Evolutionary conservation across 2,888 invertebrate genomes (phyloP), one percentile per base, ranked within the genome.

Genomic region (Hypercompe scribonia): DNA sequence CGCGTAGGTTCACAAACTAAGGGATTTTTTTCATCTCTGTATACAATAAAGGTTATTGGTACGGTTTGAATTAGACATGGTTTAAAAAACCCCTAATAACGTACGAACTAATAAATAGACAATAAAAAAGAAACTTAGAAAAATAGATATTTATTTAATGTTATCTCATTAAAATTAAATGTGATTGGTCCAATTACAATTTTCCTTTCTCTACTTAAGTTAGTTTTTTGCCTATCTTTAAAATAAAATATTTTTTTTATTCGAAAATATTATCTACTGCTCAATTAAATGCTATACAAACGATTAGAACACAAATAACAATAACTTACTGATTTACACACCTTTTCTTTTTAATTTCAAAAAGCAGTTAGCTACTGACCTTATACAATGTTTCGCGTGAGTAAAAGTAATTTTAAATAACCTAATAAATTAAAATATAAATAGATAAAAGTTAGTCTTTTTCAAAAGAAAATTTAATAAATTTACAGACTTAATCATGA

Each of bases 1-100:
- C 67, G 33, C 65, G 64, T 66, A 33, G 31, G 46, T 69, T 18
- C 34, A 33, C 58, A 39, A 69, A 73, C 58, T 65, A 36, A 54
- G 28, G 34, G 15, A 24, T 8, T 15, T 18, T 66, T 66, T 66
- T 31, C 31, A 39, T 66, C 33, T 21, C 24, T 33, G 46, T 28
- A 18, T 28, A 36, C 15, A 13, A 28, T 58, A 28, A 5, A 28
- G 28, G 28, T 58, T 54, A n/a, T 54, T 28, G 13, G 13, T 54
- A 13, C n/a, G 11, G 28, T n/a, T n/a, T 3, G 11, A 54, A 54
- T n/a, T 24, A 54, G 10, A n/a, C n/a, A n/a, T n/a, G n/a, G 24
- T 24, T 54, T n/a, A 54, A 54, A 54, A 54, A 2, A 54, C 11
- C 11, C 10, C 50, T 50, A 54, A 54, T 10, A 24, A n/a, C n/a